Evolutionary conservation across 1,140 invertebrate genomes (phyloP).

Genomic region (Hylyphantes graminicola): DNA sequence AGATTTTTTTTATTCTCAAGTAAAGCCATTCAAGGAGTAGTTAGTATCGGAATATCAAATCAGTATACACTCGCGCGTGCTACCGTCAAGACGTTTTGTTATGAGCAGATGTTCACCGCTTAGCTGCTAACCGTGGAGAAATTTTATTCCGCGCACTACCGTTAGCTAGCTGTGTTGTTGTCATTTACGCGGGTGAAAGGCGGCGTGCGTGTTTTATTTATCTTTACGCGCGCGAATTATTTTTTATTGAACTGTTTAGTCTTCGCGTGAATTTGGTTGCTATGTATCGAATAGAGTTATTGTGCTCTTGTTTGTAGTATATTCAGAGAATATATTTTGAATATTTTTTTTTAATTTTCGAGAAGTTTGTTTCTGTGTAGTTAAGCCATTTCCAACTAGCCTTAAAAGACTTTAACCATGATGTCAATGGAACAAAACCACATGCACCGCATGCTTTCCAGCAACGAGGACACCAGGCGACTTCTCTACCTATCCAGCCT

Average conservation of each 20-base stretch:
- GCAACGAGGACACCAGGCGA: slow-evolving; percentile 15
- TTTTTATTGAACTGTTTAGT: too few species aligned
- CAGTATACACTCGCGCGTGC: slow-evolving; percentile 39
- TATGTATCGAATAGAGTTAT: too few species aligned
- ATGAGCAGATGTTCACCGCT: slow-evolving; percentile 7
- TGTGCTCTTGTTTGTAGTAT: too few species aligned
- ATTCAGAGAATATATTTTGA: too few species aligned
- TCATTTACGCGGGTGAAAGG: too few species aligned
- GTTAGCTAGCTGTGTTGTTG: too few species aligned
- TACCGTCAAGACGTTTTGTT: slow-evolving; percentile 1
- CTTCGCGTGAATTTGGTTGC: too few species aligned
- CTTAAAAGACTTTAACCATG: slow-evolving; percentile 1
- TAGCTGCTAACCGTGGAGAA: not conserved
- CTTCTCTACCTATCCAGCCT: slow-evolving; percentile 20
- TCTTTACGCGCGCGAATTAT: too few species aligned
- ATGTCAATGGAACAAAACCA: slow-evolving; percentile 12
- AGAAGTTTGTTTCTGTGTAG: too few species aligned
- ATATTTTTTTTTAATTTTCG: too few species aligned
- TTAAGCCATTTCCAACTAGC: not conserved
- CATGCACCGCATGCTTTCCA: slow-evolving; percentile 11
- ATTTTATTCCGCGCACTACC: too few species aligned
- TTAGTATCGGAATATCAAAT: slow-evolving; percentile 12
- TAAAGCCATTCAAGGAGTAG: slow-evolving; percentile 11
- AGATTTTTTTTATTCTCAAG: slow-evolving; percentile 4
- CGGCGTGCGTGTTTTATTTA: too few species aligned